phyloP scores from a whole-genome alignment of 2,797 vertebrate genomes.

The Danio albolineatus region DNA sequence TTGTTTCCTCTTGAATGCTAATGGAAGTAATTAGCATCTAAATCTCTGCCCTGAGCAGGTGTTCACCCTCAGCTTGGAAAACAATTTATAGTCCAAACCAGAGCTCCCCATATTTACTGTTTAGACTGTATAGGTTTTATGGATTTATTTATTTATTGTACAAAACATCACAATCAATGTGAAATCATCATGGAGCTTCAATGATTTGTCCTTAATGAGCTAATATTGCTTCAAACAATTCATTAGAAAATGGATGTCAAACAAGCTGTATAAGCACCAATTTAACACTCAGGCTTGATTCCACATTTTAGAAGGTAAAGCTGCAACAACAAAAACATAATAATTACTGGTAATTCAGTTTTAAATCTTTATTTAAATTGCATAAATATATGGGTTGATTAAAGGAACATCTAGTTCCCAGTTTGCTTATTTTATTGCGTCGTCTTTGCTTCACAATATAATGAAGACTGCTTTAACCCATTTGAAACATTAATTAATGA shows the following conservation, averaged over 20 bases:
- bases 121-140: neutral
- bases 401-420: too few species aligned
- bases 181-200: neutral
- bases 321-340: too few species aligned
- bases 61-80: constrained; percentile 16
- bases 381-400: too few species aligned
- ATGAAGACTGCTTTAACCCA: too few species aligned
- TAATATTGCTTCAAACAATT: neutral
- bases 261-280: too few species aligned
- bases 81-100: constrained; percentile 12
- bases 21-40: constrained; percentile 10
- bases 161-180: neutral
- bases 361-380: too few species aligned
- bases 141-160: neutral
- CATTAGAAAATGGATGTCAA: neutral
- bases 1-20: constrained; percentile 18
- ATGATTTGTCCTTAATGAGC: neutral
- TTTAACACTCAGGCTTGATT: too few species aligned
- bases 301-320: too few species aligned
- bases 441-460: too few species aligned
- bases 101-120: neutral
- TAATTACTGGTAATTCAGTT: too few species aligned
- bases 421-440: too few species aligned
- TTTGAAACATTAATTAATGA: too few species aligned
- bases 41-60: constrained; percentile 13